phyloP scores from a whole-genome alignment of 2,113 vertebrate species.

The Brachyistius frenatus region DNA sequence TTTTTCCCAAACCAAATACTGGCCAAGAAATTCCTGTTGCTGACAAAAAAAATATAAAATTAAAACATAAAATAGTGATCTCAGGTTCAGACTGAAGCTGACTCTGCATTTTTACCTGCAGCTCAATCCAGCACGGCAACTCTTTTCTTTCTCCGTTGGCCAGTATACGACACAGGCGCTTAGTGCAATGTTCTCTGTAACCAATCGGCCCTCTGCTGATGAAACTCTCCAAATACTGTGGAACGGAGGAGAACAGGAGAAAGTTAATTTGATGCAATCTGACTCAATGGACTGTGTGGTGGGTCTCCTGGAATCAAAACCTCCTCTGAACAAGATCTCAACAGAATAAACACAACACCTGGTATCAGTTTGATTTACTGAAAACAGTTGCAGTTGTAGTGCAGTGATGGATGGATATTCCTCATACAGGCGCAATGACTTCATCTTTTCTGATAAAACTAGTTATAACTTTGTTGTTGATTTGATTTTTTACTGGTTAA shows the following conservation, averaged over 20 bases:
- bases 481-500: background rate
- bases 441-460: background rate
- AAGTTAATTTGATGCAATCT: background rate
- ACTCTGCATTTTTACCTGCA: slow-evolving; percentile 84
- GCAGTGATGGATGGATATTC: background rate
- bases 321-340: background rate
- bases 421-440: background rate
- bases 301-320: background rate
- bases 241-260: slow-evolving; percentile 18
- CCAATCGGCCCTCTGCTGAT: slow-evolving; percentile 82
- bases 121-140: slow-evolving; percentile 90
- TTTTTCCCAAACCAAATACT: background rate
- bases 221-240: slow-evolving; percentile 91
- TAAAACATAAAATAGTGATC: background rate
- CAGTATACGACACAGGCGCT: slow-evolving; percentile 85
- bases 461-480: background rate
- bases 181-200: slow-evolving; percentile 86
- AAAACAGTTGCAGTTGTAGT: background rate
- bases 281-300: rapidly evolving
- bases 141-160: slow-evolving; percentile 89
- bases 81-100: background rate
- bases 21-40: background rate
- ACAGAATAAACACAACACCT: background rate
- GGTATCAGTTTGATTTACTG: no score
- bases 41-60: background rate